These are phyloP conservation scores for Gobio gobio DNA, from an alignment of 2,113 vertebrate genomes.

Conservation along the genomic window DNA sequence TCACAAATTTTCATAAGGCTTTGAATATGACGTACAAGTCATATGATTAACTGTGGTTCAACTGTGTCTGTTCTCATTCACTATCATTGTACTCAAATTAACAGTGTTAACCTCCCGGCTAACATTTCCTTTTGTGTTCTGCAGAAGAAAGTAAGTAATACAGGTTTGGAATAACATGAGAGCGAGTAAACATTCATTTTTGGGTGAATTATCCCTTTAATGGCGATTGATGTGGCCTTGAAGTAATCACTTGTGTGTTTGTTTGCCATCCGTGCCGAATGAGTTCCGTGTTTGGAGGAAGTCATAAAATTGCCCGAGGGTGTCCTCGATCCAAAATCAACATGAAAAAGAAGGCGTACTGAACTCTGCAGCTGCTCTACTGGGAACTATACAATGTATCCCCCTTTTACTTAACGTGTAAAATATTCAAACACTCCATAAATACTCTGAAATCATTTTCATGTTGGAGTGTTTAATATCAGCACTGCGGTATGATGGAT, in stretches of 20 bases:
- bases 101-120: not conserved
- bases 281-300: constrained; percentile 40
- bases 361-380: constrained; percentile 28
- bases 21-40: not conserved
- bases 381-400: constrained; percentile 41
- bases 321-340: constrained; percentile 48
- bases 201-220: not conserved
- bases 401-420: constrained; percentile 54
- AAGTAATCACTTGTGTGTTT: not conserved
- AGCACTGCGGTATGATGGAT: constrained; percentile 54
- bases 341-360: constrained; percentile 35
- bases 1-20: not conserved
- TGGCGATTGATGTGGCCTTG: not conserved
- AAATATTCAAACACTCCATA: constrained; percentile 65
- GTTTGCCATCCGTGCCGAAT: not conserved
- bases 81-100: not conserved
- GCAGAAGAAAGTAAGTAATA: not conserved
- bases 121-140: not conserved
- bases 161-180: not conserved
- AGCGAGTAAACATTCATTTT: not conserved
- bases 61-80: not conserved
- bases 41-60: not conserved
- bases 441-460: constrained; percentile 59
- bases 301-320: constrained; percentile 29
- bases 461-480: constrained; percentile 64